Base-by-base conservation (phyloP, 2,113 vertebrate genomes). In the Tricholaema leucomelas region DNA sequence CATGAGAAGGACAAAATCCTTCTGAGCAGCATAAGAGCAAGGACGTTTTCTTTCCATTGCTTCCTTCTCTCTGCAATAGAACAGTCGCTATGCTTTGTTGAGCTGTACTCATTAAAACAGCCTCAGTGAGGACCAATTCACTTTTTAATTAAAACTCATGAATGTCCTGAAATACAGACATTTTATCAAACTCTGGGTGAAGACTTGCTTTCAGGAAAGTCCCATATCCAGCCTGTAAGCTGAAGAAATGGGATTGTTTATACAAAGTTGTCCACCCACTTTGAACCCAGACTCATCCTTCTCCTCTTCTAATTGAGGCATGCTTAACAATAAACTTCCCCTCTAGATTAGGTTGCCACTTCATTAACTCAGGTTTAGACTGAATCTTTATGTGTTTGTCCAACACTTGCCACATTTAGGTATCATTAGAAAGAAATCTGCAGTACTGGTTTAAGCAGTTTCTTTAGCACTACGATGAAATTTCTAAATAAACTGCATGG, bases 1-100 rank as follows among this genome's bases (percentile, higher is more conserved):
- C 3, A 1, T 25, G 55, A 88, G 82, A 92, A 95, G 92, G 93
- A 79, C 72, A 93, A 90, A 88, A 71, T 64, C 54, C 72, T 76
- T 83, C 92, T 79, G 61, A 85, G 75, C 33, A 36, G 58, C 1
- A 0, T 67, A 66, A 79, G 44, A 80, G 46, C 55, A 94, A 93
- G 91, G 93, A 56, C 52, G 5, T 73, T 85, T 72, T 77, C 31
- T 56, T 86, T 64, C 44, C 24, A 0, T 52, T 50, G 12, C 59
- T 74, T 76, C 69, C 20, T 85, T 85, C 54, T 42, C 14, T 67
- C 61, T 92, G 58, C 46, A 63, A 3, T 24, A 75, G 55, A 80
- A 46, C 9, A 70, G 85, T 60, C 1, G 0, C 52, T 87, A 4
- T 54, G 86, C 40, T 52, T 42, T 52, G 20, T 36, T 76, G 48